Conservation (phyloP, 2,888 invertebrate species). For the Aleiodes leptofemur region DNA sequence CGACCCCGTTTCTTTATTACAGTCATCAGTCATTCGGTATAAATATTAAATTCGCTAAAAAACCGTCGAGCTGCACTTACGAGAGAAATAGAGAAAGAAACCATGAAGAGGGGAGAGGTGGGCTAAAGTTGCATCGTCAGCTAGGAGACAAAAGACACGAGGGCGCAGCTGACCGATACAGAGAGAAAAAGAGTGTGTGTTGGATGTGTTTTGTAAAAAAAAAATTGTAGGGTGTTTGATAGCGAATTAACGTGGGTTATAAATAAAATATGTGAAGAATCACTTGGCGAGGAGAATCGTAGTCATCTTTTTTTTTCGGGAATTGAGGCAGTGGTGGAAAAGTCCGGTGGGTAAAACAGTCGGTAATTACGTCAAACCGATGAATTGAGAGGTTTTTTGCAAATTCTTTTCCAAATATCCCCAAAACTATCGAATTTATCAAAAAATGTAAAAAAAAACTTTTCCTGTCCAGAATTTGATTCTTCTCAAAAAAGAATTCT, state of each 20-base stretch:
- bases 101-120: constrained; percentile 51
- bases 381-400: too few relatives aligned
- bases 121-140: constrained; percentile 74
- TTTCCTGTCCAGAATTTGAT: too few relatives aligned
- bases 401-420: too few relatives aligned
- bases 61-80: constrained; percentile 56
- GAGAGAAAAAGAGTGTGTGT: not conserved
- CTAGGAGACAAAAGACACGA: constrained; percentile 56
- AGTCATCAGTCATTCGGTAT: constrained; percentile 75
- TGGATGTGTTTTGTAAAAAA: not conserved
- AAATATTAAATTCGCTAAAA: constrained; percentile 76
- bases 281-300: not conserved
- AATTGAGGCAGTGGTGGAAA: too few relatives aligned
- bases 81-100: not conserved
- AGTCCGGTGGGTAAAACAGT: too few relatives aligned
- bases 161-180: constrained; percentile 69
- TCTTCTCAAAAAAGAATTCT: too few relatives aligned
- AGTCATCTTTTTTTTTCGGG: not conserved
- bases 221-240: not conserved
- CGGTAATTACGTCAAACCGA: too few relatives aligned
- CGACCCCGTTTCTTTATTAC: constrained; percentile 72
- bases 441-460: too few relatives aligned
- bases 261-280: constrained; percentile 23
- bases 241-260: constrained; percentile 22
- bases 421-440: too few relatives aligned